phyloP scores from a whole-genome alignment of 2,797 vertebrate genomes.

The Benthosema pterotum region DNA sequence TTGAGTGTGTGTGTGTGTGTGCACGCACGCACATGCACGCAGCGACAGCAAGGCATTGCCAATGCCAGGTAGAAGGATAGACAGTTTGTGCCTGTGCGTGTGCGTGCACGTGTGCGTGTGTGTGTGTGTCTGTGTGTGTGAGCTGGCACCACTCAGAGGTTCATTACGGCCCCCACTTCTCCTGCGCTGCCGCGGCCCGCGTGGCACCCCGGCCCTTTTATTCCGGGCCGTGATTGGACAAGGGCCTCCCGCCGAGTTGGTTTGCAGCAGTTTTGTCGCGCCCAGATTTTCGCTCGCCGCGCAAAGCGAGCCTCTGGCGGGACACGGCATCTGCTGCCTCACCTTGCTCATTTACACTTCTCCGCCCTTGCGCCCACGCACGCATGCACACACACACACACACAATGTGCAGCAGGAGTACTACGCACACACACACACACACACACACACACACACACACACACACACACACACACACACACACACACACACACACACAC shows the following conservation, averaged over 20 bases:
- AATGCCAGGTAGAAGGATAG: slow-evolving; percentile 66
- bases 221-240: slow-evolving; percentile 97
- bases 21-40: background rate
- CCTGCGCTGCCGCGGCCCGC: slow-evolving; percentile 90
- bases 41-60: slow-evolving; percentile 26
- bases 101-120: background rate
- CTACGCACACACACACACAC: slow-evolving; percentile 4
- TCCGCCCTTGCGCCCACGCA: slow-evolving; percentile 67
- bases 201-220: slow-evolving; percentile 87
- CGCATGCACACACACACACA: background rate
- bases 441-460: background rate
- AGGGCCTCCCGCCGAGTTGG: slow-evolving; percentile 96
- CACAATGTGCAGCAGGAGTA: too few relatives aligned
- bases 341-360: slow-evolving; percentile 79
- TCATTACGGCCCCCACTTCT: slow-evolving; percentile 90
- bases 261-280: slow-evolving; percentile 99
- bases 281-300: slow-evolving; percentile 96
- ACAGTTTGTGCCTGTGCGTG: slow-evolving; percentile 24
- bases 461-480: slow-evolving; percentile 2
- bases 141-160: slow-evolving; percentile 82
- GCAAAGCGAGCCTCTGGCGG: slow-evolving; percentile 95
- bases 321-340: slow-evolving; percentile 97
- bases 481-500: slow-evolving; percentile 35
- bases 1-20: background rate
- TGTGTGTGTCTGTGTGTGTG: slow-evolving; percentile 15